phyloP scores from a whole-genome alignment of 2,797 vertebrate genomes.

The Heterohyrax brucei region DNA sequence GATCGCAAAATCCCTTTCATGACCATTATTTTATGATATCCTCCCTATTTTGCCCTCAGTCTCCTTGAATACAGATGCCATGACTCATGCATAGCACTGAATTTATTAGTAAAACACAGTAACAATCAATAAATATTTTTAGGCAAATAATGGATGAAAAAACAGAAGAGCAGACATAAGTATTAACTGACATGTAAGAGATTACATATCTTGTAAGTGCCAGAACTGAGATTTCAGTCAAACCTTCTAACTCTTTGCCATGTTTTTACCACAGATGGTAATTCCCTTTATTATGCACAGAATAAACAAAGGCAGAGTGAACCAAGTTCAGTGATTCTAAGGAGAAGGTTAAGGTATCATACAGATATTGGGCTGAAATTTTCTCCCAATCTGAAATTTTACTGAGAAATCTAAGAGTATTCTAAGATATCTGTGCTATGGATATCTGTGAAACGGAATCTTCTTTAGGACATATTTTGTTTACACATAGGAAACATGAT shows the following conservation, averaged over 20 bases:
- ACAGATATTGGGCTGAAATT: not conserved
- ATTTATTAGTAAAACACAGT: not conserved
- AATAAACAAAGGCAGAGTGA: not conserved
- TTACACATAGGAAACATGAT: not conserved
- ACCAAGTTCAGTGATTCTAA: not conserved
- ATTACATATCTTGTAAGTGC: not conserved
- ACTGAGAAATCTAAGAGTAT: not conserved
- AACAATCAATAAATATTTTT: not conserved
- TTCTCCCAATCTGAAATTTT: slow-evolving; percentile 30
- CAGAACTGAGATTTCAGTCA: slow-evolving; percentile 3
- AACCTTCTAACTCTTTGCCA: not conserved
- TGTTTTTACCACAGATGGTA: not conserved
- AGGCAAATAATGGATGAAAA: not conserved
- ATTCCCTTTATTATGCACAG: not conserved
- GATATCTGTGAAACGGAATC: not conserved
- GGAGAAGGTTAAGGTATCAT: not conserved
- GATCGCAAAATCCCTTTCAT: not conserved
- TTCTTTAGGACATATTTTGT: not conserved
- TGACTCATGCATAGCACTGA: not conserved
- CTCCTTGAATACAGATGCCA: not conserved
- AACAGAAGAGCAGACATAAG: not conserved
- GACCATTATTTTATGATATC: not conserved
- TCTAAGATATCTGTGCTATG: not conserved
- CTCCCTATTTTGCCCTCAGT: not conserved
- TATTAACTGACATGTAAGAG: not conserved